Evolutionary conservation across 2,113 vertebrate genomes (phyloP), one percentile per base, ranked within the genome.

Genomic region (Plecturocebus donacophilus): DNA sequence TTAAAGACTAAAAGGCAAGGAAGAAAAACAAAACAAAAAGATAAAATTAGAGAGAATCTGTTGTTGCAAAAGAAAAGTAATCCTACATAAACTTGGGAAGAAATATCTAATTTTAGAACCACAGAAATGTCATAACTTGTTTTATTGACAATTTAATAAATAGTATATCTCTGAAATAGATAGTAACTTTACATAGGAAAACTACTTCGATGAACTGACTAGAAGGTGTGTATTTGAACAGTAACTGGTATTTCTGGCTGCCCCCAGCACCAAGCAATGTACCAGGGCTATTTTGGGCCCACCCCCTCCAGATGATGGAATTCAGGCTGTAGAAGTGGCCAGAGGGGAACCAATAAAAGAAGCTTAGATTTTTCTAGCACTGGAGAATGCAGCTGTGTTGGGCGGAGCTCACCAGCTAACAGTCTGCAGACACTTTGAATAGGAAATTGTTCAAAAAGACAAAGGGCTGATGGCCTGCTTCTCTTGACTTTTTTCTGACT

Each of bases 1-100:
- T 99, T 98, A 99, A 98, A 96, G 99, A 99, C 99, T 99, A 95
- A 73, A 98, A 98, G 85, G 5, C 84, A 19, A 97, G 64, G 25
- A 79, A 84, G 20, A 91, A 88, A 90, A 81, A 75, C 47, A 84
- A 45, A 73, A 38, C 56, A n/a, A 77, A n/a, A 47, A 49, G 71
- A 75, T 21, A 91, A 58, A 66, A 82, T 94, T 58, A 86, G 83
- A 93, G 76, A 73, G 86, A 87, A 38, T 21, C 76, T 87, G 13
- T 10, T 54, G 12, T 32, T 76, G 52, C 66, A 93, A 81, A 96
- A 91, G 19, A 81, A 92, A 96, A 89, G 42, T 20, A 75, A 88
- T 58, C 5, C 54, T 35, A 56, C 11, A 2, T 77, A 52, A 17
- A 49, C 6, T 79, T 32, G 61, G 14, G 77, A 76, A 90, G 56